Conservation (phyloP, 2,888 invertebrate species). For the Hetaerina titia region DNA sequence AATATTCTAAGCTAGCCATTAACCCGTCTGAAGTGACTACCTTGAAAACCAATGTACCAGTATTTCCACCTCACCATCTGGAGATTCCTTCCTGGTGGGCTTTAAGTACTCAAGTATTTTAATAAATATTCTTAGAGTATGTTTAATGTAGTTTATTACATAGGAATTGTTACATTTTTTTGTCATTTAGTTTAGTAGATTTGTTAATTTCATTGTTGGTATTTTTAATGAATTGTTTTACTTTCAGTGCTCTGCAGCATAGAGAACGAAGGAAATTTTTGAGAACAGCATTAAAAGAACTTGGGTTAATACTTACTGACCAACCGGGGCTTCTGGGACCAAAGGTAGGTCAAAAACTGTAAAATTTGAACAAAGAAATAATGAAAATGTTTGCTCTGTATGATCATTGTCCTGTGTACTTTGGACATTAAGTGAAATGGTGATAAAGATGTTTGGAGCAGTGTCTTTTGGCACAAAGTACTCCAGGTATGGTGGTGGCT, state of each 20-base stretch:
- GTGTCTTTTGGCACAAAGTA: too few relatives aligned
- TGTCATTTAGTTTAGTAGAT: background rate
- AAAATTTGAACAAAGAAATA: background rate
- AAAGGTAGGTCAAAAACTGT: conserved; percentile 79
- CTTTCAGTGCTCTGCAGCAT: conserved; percentile 87
- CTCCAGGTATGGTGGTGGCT: too few relatives aligned
- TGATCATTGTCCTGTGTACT: background rate
- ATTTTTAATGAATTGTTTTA: conserved; percentile 32
- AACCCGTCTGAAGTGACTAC: too few relatives aligned
- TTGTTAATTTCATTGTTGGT: background rate
- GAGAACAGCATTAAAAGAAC: conserved; percentile 95
- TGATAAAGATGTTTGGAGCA: background rate
- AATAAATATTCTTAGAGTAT: too few relatives aligned
- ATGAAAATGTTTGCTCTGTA: too few relatives aligned
- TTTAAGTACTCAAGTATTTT: too few relatives aligned
- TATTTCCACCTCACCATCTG: too few relatives aligned
- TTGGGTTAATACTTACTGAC: conserved; percentile 96
- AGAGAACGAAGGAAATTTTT: conserved; percentile 97
- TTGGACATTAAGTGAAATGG: background rate
- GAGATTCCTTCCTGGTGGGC: too few relatives aligned
- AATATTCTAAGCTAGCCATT: too few relatives aligned
- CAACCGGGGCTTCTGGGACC: conserved; percentile 98
- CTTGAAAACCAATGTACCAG: too few relatives aligned
- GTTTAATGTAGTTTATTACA: too few relatives aligned
- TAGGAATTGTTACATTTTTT: too few relatives aligned